Percentiles rank a stretch among this genome's conserved stretches.
Evolutionary conservation across 1,140 invertebrate species (phyloP).

Genomic region (Myzus persicae): DNA sequence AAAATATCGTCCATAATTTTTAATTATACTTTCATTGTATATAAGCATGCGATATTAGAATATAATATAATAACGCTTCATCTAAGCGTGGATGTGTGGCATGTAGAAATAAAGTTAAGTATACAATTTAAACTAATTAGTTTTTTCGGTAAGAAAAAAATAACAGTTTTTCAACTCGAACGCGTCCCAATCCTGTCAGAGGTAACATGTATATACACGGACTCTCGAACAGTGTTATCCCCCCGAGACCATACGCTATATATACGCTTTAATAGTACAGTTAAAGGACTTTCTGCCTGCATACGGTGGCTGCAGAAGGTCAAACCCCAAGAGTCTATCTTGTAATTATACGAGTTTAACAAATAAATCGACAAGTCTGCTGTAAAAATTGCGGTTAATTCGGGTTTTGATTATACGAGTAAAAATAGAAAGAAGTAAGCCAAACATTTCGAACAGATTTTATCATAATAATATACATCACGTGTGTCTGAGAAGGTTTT

Average conservation of each 20-base stretch:
- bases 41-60: not conserved
- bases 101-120: not conserved
- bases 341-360: slow-evolving; percentile 37
- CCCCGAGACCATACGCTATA: not conserved
- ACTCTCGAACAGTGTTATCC: slow-evolving; percentile 12
- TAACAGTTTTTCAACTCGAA: slow-evolving; percentile 34
- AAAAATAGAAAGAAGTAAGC: not conserved
- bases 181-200: slow-evolving; percentile 10
- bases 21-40: not conserved
- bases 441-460: not conserved
- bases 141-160: slow-evolving; percentile 5
- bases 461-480: not conserved
- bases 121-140: not conserved
- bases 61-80: not conserved
- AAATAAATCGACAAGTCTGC: slow-evolving; percentile 14
- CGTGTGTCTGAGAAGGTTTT: not conserved
- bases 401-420: not conserved
- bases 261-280: slow-evolving; percentile 2
- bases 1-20: not conserved
- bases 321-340: not conserved
- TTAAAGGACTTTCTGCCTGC: not conserved
- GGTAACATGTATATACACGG: not conserved
- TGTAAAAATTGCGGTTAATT: not conserved
- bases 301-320: not conserved
- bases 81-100: not conserved